phyloP scores from a whole-genome alignment of 2,888 invertebrate species.

The Limenitis arthemis region DNA sequence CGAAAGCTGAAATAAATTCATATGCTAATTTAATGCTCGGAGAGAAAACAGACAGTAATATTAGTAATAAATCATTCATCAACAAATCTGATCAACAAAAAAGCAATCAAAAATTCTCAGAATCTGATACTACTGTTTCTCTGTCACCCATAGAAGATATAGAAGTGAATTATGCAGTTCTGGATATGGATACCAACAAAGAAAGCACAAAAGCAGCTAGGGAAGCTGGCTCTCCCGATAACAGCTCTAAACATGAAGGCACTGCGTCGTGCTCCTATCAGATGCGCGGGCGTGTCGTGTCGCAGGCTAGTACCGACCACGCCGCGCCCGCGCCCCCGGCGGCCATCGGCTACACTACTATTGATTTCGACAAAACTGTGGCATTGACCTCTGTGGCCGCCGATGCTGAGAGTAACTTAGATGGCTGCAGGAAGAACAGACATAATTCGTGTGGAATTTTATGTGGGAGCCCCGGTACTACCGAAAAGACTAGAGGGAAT shows the following conservation, averaged over 20 bases:
- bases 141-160: conserved; percentile 56
- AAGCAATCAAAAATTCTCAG: conserved; percentile 50
- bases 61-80: conserved; percentile 39
- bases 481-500: conserved; percentile 36
- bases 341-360: conserved; percentile 85
- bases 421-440: conserved; percentile 84
- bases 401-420: conserved; percentile 76
- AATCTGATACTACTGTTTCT: conserved; percentile 58
- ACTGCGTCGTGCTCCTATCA: conserved; percentile 44
- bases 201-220: conserved; percentile 37
- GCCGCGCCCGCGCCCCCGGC: neutral
- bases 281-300: conserved; percentile 42
- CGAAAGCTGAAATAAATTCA: conserved; percentile 47
- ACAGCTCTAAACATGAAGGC: conserved; percentile 48
- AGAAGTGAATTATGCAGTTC: conserved; percentile 82
- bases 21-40: conserved; percentile 60
- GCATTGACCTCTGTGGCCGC: conserved; percentile 88
- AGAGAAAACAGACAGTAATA: conserved; percentile 45
- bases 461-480: conserved; percentile 55
- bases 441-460: conserved; percentile 82
- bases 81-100: conserved; percentile 32
- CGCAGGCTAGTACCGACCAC: conserved; percentile 50
- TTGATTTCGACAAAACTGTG: conserved; percentile 94
- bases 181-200: conserved; percentile 79
- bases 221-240: conserved; percentile 37